Evolutionary conservation across 2,888 invertebrate species (phyloP), one percentile per base, ranked within the genome.

Genomic region (Athrips mouffetella): DNA sequence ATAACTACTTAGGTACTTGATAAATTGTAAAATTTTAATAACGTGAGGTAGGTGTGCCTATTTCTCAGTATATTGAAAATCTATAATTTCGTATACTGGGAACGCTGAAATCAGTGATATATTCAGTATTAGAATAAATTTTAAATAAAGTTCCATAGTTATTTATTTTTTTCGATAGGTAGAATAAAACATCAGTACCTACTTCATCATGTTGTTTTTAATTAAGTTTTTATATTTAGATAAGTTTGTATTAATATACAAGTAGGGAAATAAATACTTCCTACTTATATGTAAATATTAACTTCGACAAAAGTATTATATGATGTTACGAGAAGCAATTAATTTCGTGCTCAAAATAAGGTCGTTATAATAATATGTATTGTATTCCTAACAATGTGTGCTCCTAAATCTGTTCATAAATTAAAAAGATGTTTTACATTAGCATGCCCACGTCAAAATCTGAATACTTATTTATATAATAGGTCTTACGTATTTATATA

Each of bases 1-100:
- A n/a, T n/a, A 65, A 70, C 53, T 52, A 67, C 69, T 18, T 35
- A 46, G 33, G 33, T 65, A 54, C 37, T 8, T 42, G 23, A 33
- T 6, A 18, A 16, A 29, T 27, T 27, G 10, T 44, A 31, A 44
- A 31, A 31, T 21, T 33, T 33, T 33, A 33, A 33, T 15, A 4
- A 15, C 15, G 10, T 27, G 23, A 18, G 25, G 23, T 33, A 31
- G 23, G 33, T 45, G 45, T 31, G 20, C 21, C 15, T 33, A 33
- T 21, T 45, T 29, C 11, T 42, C 29, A 42, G 27, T 40, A 13
- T 15, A 40, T 15, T 25, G 15, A 40, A n/a, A 1, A 27, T 27
- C 27, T 5, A 27, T 27, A 7, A 7, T 2, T 27, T 7, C 8
- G 18, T 21, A 5, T 37, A 8, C 37, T 21, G 11, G 6, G 21